phyloP scores from a whole-genome alignment of 2,113 vertebrate species.

The Bolborhynchus lineola region DNA sequence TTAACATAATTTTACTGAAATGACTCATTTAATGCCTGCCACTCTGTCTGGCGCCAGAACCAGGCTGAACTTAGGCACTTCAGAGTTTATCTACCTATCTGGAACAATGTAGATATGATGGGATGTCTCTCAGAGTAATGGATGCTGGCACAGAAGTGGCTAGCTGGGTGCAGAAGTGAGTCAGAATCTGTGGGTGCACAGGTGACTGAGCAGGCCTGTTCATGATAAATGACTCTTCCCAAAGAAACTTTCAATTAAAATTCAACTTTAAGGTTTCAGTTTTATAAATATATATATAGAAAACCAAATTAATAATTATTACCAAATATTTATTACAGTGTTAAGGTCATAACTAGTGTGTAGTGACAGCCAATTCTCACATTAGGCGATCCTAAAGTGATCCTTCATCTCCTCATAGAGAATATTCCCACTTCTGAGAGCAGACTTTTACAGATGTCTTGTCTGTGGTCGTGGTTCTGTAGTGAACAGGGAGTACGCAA shows the following conservation, averaged over 20 bases:
- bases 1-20: conserved; percentile 30
- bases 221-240: neutral
- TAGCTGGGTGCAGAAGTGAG: neutral
- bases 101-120: neutral
- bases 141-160: neutral
- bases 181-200: neutral
- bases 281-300: neutral
- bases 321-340: neutral
- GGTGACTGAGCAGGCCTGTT: neutral
- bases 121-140: neutral
- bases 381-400: neutral
- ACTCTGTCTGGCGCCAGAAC: neutral
- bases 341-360: neutral
- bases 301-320: neutral
- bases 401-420: neutral
- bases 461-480: neutral
- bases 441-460: neutral
- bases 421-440: neutral
- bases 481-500: neutral
- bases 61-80: neutral
- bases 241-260: neutral
- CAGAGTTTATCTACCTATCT: neutral
- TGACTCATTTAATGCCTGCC: neutral
- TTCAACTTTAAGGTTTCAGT: fast-evolving
- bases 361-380: neutral